Base-by-base conservation (phyloP, 2,888 invertebrate species). In the Philaethria dido region DNA sequence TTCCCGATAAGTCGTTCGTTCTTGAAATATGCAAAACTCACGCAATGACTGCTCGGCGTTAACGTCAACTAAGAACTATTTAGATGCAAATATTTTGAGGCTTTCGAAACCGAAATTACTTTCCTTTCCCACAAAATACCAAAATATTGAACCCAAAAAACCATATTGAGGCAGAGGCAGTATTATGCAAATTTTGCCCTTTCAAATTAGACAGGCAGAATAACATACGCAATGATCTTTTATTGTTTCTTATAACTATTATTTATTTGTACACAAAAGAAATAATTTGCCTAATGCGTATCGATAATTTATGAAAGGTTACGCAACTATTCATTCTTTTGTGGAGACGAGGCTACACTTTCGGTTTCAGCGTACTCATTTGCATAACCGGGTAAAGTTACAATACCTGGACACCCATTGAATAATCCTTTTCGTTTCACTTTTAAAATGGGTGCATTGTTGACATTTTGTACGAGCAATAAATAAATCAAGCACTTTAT, bases 301-400 rank as follows among this genome's bases (percentile, higher is more conserved):
- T 88, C 86, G 86, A 86, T 84, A 86, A 92, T 92, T 89, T 91
- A 89, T 89, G 89, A 81, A 84, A 87, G 84, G 83, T 89, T 89
- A 84, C 83, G 85, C 82, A 87, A 88, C 78, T 72, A 76, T 74
- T 72, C 74, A 71, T 33, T 70, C 80, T 78, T 80, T 89, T 89
- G 87, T 88, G 74, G 72, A 69, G 55, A 64, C 70, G 75, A 67
- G 74, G 76, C 72, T 79, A 80, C 84, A 89, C 92, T 92, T 87
- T 92, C 90, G 85, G 88, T 92, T 91, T 92, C 91, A 92, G 88
- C 75, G 86, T 86, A 91, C 82, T 86, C 76, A 91, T 92, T 91
- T 89, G 87, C 92, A 92, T 92, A 91, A 90, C 84, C 84, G 88
- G 88, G 85, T 79, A 76, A 75, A 74, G 63, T 72, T 71, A 90